These are phyloP conservation scores for Stegostoma tigrinum DNA, from an alignment of 2,113 vertebrate species.

Conservation along the genomic window DNA sequence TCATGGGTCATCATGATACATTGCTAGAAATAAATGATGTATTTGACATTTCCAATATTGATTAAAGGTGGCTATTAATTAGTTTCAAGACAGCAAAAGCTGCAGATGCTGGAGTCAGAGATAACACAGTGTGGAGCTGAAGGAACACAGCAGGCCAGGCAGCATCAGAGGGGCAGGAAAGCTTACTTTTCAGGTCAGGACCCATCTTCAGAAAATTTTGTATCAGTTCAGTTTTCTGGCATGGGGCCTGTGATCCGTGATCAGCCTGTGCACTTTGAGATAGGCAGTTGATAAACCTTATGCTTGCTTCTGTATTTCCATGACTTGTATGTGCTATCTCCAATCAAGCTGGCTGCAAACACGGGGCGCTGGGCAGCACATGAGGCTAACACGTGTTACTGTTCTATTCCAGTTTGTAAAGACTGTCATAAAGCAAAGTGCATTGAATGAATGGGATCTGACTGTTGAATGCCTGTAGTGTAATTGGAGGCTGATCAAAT, in stretches of 20 bases:
- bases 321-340: neutral
- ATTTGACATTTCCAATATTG: neutral
- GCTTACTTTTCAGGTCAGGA: too few relatives aligned
- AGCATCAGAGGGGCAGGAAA: too few relatives aligned
- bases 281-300: neutral
- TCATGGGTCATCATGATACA: neutral
- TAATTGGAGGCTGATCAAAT: neutral
- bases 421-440: neutral
- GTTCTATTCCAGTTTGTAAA: neutral
- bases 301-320: neutral
- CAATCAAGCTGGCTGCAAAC: too few relatives aligned
- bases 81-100: neutral
- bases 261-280: neutral
- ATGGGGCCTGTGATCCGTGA: neutral
- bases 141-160: too few relatives aligned
- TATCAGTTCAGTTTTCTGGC: neutral
- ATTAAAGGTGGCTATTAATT: neutral
- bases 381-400: neutral
- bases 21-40: neutral
- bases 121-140: too few relatives aligned
- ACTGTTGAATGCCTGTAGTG: neutral
- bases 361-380: neutral
- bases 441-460: neutral
- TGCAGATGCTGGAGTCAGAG: too few relatives aligned
- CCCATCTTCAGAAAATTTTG: too few relatives aligned